Conservation (phyloP, 2,888 invertebrate species). For the Melanostoma scalare region DNA sequence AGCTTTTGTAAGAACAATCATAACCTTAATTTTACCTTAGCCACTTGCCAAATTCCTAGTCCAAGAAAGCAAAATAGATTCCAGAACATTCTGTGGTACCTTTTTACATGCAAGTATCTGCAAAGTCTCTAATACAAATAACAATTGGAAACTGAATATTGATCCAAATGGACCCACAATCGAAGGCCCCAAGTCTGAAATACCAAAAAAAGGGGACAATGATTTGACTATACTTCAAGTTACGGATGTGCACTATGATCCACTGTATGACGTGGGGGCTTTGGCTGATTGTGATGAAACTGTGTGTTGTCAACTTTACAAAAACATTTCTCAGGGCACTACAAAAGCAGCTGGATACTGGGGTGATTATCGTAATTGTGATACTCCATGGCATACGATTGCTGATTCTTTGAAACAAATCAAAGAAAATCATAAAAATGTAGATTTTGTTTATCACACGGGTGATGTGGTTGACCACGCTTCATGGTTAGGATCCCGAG, state of each 20-base stretch:
- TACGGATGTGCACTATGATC: conserved; percentile 89
- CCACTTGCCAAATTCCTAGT: conserved; percentile 86
- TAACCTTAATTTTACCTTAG: conserved; percentile 79
- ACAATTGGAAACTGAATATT: conserved; percentile 77
- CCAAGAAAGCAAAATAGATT: conserved; percentile 80
- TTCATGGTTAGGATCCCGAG: conserved; percentile 90
- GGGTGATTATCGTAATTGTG: conserved; percentile 92
- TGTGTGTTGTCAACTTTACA: conserved; percentile 87
- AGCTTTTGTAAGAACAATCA: background rate
- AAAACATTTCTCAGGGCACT: conserved; percentile 73
- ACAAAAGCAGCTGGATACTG: conserved; percentile 87
- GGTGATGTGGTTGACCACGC: conserved; percentile 94
- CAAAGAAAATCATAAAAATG: conserved; percentile 83
- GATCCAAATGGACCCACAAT: conserved; percentile 43
- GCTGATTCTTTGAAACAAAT: conserved; percentile 87
- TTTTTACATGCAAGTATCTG: conserved; percentile 78
- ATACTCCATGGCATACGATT: conserved; percentile 88
- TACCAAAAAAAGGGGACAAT: conserved; percentile 72
- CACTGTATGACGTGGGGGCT: conserved; percentile 86
- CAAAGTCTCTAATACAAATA: conserved; percentile 68
- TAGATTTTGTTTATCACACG: conserved; percentile 89
- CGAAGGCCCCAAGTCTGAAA: conserved; percentile 76
- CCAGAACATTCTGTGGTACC: conserved; percentile 81
- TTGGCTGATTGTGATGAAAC: conserved; percentile 89
- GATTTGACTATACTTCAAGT: conserved; percentile 79